phyloP scores from a whole-genome alignment of 1,140 invertebrate species.

The Procambarus clarkii region DNA sequence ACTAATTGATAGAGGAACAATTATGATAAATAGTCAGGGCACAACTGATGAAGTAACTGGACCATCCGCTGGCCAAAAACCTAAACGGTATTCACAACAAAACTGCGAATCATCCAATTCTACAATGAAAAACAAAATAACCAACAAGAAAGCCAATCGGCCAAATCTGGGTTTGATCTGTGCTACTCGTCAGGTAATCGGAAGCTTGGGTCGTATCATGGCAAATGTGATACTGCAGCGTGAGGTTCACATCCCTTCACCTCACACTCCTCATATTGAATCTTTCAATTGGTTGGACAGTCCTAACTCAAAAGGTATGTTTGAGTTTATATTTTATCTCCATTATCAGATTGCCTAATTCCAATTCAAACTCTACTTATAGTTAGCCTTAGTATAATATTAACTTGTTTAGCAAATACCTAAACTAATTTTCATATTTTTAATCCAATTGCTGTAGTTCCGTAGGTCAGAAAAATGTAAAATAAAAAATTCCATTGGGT shows the following conservation, averaged over 20 bases:
- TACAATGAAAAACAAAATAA: not conserved
- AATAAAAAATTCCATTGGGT: no score
- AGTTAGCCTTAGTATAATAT: not conserved
- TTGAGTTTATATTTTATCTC: not conserved
- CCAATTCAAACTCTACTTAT: not conserved
- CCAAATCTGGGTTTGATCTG: not conserved
- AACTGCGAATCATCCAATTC: not conserved
- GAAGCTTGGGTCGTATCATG: constrained; percentile 39
- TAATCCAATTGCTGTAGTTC: no score
- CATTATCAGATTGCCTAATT: not conserved
- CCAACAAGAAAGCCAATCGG: not conserved
- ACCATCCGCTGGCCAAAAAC: not conserved
- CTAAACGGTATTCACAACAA: not conserved
- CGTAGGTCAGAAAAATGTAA: no score
- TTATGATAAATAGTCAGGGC: not conserved
- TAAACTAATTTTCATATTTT: no score
- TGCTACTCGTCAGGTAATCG: constrained; percentile 30
- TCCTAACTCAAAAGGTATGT: constrained; percentile 24
- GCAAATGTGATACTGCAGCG: constrained; percentile 1
- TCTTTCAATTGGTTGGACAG: not conserved
- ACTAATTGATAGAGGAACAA: not conserved
- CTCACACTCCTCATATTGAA: constrained; percentile 25
- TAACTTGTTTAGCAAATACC: no score
- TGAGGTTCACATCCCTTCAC: constrained; percentile 14
- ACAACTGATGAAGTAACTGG: not conserved